Evolutionary conservation across 2,888 invertebrate species (phyloP).

Genomic region (Celastrina argiolus): DNA sequence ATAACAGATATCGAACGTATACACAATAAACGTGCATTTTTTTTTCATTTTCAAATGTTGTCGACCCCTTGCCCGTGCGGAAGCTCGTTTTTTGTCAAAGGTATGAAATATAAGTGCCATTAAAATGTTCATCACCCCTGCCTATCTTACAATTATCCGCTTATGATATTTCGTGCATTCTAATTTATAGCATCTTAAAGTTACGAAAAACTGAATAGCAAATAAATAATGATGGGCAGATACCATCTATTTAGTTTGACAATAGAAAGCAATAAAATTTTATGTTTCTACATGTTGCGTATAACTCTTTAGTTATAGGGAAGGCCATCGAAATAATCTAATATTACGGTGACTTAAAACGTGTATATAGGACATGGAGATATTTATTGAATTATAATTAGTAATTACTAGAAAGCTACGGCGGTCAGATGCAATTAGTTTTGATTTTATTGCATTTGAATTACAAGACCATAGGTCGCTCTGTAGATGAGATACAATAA

Average conservation of each 20-base stretch:
- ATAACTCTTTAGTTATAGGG: slow-evolving; percentile 45
- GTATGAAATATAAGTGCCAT: slow-evolving; percentile 44
- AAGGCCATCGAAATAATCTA: neutral
- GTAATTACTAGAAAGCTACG: too few species aligned
- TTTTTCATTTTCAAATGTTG: slow-evolving; percentile 22
- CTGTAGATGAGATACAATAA: too few species aligned
- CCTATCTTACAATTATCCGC: slow-evolving; percentile 30
- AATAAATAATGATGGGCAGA: slow-evolving; percentile 19
- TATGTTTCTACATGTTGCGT: neutral
- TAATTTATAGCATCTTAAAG: slow-evolving; percentile 23
- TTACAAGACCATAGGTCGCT: too few species aligned
- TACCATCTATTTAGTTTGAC: slow-evolving; percentile 4
- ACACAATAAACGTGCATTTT: neutral
- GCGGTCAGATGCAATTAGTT: too few species aligned
- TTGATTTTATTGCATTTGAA: too few species aligned
- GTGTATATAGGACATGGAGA: too few species aligned
- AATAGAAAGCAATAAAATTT: slow-evolving; percentile 10
- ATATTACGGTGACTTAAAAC: neutral
- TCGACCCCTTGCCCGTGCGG: slow-evolving; percentile 32
- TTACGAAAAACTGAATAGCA: slow-evolving; percentile 7
- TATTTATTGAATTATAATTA: too few species aligned
- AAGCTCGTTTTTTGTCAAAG: slow-evolving; percentile 38
- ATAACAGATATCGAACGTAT: too few species aligned
- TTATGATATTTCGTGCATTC: slow-evolving; percentile 27
- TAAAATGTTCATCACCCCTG: slow-evolving; percentile 40